Base-by-base conservation (phyloP, 2,113 vertebrate species). In the Acanthochromis polyacanthus region DNA sequence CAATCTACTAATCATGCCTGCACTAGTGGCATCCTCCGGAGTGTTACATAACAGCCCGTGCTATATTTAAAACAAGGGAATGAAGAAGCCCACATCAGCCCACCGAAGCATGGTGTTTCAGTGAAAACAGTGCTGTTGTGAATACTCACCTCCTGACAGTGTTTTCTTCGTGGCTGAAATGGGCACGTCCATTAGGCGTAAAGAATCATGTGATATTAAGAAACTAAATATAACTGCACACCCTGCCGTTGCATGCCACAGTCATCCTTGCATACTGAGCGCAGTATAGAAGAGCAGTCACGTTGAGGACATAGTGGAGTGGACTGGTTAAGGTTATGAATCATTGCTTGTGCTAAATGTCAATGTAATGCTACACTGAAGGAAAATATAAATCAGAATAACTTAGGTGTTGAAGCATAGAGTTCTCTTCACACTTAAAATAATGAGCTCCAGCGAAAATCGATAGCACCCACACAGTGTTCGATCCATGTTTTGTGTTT, bases 61-160 rank as follows among this genome's bases (percentile, higher is more conserved):
- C 91, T 92, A 91, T 91, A 91, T 92, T 91, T 92, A 93, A 89
- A 91, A 71, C 64, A 32, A 82, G 70, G 90, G 88, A 83, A 89
- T 80, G 75, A 89, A 90, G 89, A 85, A 91, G 83, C 91, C 89
- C 83, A 87, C 86, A 91, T 93, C 86, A 85, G 84, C 82, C 85
- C 82, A 81, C 70, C 62, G 70, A 90, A 87, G 82, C 88, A 81
- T 78, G 77, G 57, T 58, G 80, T 87, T 89, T 84, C 22, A 80
- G 64, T 83, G 83, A 59, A 90, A 89, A 81, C 32, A 0, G 32
- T 50, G 28, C 36, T 14, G 46, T 55, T 71, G 48, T 66, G 74
- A 65, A 86, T 75, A 71, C 55, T 60, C 28, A 11, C 14, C 69
- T 61, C 68, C 53, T 71, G 36, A 32, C 45, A 46, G 52, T 36